Percentiles rank a stretch among this genome's conserved stretches.
Evolutionary conservation across 2,113 vertebrate species (phyloP).

Genomic region (Ictidomys tridecemlineatus): DNA sequence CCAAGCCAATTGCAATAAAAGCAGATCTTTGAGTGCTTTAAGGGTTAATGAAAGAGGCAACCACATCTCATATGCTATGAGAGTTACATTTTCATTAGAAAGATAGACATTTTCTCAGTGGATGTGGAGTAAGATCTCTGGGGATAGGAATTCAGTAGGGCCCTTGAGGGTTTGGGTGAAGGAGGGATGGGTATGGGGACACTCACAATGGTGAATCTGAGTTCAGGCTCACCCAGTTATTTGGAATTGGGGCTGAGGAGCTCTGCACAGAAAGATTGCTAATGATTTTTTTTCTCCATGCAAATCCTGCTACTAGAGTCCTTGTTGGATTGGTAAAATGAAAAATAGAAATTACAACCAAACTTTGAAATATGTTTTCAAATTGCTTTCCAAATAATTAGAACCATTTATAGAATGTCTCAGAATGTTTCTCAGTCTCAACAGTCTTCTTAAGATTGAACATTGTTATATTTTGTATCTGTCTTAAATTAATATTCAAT

Average conservation of each 20-base stretch:
- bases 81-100: background rate
- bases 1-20: background rate
- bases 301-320: background rate
- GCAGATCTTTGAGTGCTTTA: background rate
- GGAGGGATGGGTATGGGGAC: background rate
- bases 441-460: background rate
- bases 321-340: background rate
- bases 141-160: background rate
- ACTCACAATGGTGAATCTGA: too few relatives aligned
- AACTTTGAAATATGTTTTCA: background rate
- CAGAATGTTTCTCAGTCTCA: background rate
- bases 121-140: background rate
- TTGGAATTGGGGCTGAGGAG: background rate
- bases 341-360: background rate
- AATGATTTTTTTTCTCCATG: background rate
- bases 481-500: background rate
- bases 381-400: conserved; percentile 21
- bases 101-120: background rate
- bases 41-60: background rate
- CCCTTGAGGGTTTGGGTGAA: background rate
- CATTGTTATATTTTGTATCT: background rate
- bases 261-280: background rate
- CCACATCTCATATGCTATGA: background rate
- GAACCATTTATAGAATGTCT: background rate
- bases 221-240: background rate